Base-by-base conservation (phyloP, 2,888 invertebrate species). In the Sericinus montela region DNA sequence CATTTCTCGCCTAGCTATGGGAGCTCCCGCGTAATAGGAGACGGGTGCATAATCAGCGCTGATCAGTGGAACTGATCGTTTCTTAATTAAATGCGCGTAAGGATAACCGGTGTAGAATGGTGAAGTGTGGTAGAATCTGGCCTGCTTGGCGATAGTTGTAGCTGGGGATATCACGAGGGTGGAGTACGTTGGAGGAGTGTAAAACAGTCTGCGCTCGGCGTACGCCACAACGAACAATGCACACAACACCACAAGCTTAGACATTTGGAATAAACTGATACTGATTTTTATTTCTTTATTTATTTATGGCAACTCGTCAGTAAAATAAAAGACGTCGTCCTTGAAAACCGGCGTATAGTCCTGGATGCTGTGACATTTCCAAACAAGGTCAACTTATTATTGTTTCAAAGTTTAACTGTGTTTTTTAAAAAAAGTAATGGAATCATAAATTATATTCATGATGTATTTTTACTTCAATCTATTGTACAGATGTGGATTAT, bases 211-310 rank as follows among this genome's bases (percentile, higher is more conserved):
- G 1, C 15, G 5, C 14, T 16, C 40, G 15, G 28, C 25, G 7
- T 8, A 14, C 4, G 35, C 34, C 34, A 16, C 30, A 15, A 15
- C 48, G 16, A 30, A 32, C 0, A 43, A 30, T 25, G 13, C 32
- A 14, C 43, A 48, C 48, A 48, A 38, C 32, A 43, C 48, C 11
- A 11, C 34, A 10, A 48, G 34, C 32, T 34, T 25, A 10, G 44
- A 34, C 48, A 48, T 48, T 29, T 43, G 38, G 23, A 28, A 44
- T 11, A 25, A 34, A 48, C 48, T 48, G 43, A 48, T 25, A 11
- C 38, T 32, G 30, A 25, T 28, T 28, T 28, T 34, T 32, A 15
- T 34, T 32, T 19, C 43, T 11, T 30, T 8, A 29, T 14, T 38
- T 44, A 44, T 47, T 28, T 47, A 47, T 48, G 44, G 34, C 43